These are phyloP conservation scores for Phylloscopus collybita DNA, from an alignment of 2,797 vertebrate genomes.

Conservation along the genomic window DNA sequence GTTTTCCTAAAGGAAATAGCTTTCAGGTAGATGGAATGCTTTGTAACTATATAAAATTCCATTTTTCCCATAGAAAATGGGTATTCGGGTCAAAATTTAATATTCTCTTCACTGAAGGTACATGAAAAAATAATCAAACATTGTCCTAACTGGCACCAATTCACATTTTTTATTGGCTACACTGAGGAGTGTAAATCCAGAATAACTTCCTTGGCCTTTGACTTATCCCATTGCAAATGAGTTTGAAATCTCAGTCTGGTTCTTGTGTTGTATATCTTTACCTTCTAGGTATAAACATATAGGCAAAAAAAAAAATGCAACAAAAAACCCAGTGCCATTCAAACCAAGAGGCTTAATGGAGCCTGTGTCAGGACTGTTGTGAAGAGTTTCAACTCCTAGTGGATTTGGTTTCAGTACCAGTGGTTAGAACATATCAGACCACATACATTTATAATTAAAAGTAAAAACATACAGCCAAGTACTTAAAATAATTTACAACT, in stretches of 20 bases:
- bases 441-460: not conserved
- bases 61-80: not conserved
- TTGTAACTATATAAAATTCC: not conserved
- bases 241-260: not conserved
- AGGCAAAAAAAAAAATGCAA: not conserved
- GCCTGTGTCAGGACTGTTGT: not conserved
- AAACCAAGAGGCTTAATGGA: not conserved
- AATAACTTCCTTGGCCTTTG: not conserved
- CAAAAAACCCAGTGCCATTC: not conserved
- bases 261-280: not conserved
- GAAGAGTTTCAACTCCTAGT: not conserved
- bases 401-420: not conserved
- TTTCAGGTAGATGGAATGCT: not conserved
- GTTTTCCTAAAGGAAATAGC: not conserved
- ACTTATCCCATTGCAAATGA: not conserved
- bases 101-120: not conserved
- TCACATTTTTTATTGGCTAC: not conserved
- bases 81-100: not conserved
- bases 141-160: not conserved
- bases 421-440: not conserved
- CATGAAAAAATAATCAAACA: not conserved
- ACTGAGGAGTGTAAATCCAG: not conserved
- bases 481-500: not conserved
- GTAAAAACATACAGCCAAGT: not conserved
- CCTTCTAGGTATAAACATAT: not conserved